Evolutionary conservation across 2,113 vertebrate species (phyloP), one percentile per base, ranked within the genome.

Genomic region (Carassius auratus): DNA sequence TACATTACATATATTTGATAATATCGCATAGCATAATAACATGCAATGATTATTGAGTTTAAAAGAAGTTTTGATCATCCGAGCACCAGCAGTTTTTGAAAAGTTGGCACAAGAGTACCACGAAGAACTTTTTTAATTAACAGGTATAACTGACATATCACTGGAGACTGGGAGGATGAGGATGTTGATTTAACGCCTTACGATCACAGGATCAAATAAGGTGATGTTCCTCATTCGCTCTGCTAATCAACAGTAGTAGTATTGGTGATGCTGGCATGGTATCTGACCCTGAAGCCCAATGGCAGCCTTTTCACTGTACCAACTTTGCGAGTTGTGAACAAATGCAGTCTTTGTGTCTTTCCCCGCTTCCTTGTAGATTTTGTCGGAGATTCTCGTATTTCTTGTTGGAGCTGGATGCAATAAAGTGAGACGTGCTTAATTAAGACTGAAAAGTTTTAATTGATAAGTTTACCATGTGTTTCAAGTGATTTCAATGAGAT

Each of bases 201-300:
- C 36, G 79, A 87, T 89, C 36, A 52, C 90, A 87, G 86, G 71
- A 77, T 81, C n/a, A 36, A 78, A 86, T 81, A 87, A 88, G 86
- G 88, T 84, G 86, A 84, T 86, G 90, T 83, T 87, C 77, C 73
- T 57, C 86, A 86, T 90, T 74, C 77, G 66, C 1, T 62, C n/a
- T 73, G 85, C 79, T 71, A 64, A 61, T 86, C 83, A 83, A 61
- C 91, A 87, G 84, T 74, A 30, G 45, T 38, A 48, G 81, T 76
- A 71, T 77, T 81, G 76, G 81, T 85, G 78, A 79, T 66, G 87
- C 87, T 93, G 93, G 92, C 92, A 92, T 86, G 30, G 75, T 83
- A 36, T 86, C 84, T 86, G 87, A 84, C 88, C 90, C 78, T 55
- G 26, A 68, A 79, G 77, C 83, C 75, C 59, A 55, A 79, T 89